These are phyloP conservation scores for Drosophila mojavensis DNA, from an alignment of 1,140 invertebrate species.

Conservation along the genomic window DNA sequence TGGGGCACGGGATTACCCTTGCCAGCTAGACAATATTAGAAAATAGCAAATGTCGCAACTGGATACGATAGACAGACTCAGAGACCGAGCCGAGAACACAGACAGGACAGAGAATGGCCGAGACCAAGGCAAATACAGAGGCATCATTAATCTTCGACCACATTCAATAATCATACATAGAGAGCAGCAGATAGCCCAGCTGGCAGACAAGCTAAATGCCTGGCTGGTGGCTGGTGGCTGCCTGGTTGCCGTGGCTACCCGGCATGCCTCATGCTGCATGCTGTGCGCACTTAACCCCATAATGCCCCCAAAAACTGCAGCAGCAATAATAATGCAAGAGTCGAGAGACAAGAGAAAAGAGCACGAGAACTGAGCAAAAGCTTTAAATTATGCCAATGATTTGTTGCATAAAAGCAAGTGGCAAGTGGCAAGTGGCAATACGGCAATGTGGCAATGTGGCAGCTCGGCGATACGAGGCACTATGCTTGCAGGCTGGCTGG, in stretches of 20 bases:
- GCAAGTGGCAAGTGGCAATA: constrained; percentile 66
- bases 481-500: constrained; percentile 2
- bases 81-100: neutral
- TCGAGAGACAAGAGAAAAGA: constrained; percentile 6
- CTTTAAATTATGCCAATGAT: constrained; percentile 82
- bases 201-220: constrained; percentile 37
- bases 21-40: constrained; percentile 33
- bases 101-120: neutral
- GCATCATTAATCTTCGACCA: constrained; percentile 79
- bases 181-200: constrained; percentile 28
- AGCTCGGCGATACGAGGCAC: constrained; percentile 22
- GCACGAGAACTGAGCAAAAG: constrained; percentile 41
- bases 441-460: constrained; percentile 33
- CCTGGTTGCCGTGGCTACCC: neutral
- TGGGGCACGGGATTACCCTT: constrained; percentile 23
- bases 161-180: constrained; percentile 77
- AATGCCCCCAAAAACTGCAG: constrained; percentile 31
- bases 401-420: constrained; percentile 81
- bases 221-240: constrained; percentile 8
- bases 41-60: constrained; percentile 32
- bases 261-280: constrained; percentile 28
- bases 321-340: constrained; percentile 35
- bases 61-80: constrained; percentile 12
- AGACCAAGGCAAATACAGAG: constrained; percentile 41
- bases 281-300: constrained; percentile 67